Percentiles rank a stretch among this genome's conserved stretches.
These are phyloP conservation scores for Spea hammondii DNA, from an alignment of 2,797 vertebrate genomes.

Conservation along the genomic window DNA sequence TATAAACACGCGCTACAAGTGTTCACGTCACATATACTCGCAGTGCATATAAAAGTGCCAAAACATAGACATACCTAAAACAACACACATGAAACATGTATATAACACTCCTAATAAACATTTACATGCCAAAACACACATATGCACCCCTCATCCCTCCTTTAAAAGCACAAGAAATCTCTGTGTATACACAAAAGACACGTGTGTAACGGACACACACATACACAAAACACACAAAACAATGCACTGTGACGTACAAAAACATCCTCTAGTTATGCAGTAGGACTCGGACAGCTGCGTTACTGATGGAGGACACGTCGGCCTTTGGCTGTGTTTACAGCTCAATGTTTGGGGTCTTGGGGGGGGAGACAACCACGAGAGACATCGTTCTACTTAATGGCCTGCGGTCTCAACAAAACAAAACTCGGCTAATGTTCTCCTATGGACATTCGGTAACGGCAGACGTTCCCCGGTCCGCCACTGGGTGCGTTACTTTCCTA, in stretches of 20 bases:
- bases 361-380: too few species aligned
- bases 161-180: not conserved
- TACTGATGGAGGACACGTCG: not conserved
- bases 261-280: constrained; percentile 40
- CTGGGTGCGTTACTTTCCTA: too few species aligned
- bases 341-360: too few species aligned
- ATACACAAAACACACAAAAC: constrained; percentile 17
- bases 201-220: constrained; percentile 18
- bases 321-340: too few species aligned
- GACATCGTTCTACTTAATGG: too few species aligned
- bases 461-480: too few species aligned
- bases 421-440: too few species aligned
- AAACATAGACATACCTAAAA: not conserved
- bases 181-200: not conserved
- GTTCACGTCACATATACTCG: too few species aligned
- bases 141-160: not conserved
- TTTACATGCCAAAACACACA: constrained; percentile 17
- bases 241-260: not conserved
- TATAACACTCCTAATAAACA: not conserved
- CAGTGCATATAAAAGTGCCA: not conserved
- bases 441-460: too few species aligned
- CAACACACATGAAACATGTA: not conserved
- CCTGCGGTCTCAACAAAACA: too few species aligned
- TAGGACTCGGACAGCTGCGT: constrained; percentile 25
- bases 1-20: not conserved